phyloP scores from a whole-genome alignment of 2,888 invertebrate species.

The Pandemis heparana region DNA sequence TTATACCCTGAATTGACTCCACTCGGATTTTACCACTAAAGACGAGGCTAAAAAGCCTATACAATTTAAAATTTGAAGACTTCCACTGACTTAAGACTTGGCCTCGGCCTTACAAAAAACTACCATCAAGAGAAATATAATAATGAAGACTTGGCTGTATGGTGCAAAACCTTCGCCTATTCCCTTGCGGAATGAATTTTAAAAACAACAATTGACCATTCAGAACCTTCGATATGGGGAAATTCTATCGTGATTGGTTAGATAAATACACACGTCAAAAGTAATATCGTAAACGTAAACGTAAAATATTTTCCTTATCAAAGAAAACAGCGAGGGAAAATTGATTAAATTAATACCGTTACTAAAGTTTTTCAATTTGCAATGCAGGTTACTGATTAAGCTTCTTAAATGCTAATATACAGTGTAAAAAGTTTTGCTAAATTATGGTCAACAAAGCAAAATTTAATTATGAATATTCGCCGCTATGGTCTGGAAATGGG shows the following conservation, averaged over 20 bases:
- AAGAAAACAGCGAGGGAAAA: constrained; percentile 16
- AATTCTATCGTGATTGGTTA: constrained; percentile 9
- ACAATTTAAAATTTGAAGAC: too few relatives aligned
- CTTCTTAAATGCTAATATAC: background rate
- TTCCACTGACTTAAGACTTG: too few relatives aligned
- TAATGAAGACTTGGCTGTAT: too few relatives aligned
- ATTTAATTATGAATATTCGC: constrained; percentile 62
- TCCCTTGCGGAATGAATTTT: too few relatives aligned
- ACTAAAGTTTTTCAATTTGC: background rate
- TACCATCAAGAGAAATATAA: too few relatives aligned
- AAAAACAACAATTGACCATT: constrained; percentile 7
- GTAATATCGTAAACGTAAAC: constrained; percentile 1
- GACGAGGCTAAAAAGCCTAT: too few relatives aligned
- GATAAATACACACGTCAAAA: background rate
- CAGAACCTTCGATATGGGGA: background rate
- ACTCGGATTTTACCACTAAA: too few relatives aligned
- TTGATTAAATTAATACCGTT: background rate
- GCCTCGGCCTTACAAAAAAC: too few relatives aligned
- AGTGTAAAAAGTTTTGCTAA: constrained; percentile 21
- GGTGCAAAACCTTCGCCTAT: too few relatives aligned
- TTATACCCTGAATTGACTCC: too few relatives aligned
- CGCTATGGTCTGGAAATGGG: constrained; percentile 59
- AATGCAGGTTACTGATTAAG: background rate
- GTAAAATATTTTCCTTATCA: background rate
- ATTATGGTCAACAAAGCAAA: constrained; percentile 49